Base-by-base conservation (phyloP, 2,113 vertebrate species). In the Daubentonia madagascariensis region DNA sequence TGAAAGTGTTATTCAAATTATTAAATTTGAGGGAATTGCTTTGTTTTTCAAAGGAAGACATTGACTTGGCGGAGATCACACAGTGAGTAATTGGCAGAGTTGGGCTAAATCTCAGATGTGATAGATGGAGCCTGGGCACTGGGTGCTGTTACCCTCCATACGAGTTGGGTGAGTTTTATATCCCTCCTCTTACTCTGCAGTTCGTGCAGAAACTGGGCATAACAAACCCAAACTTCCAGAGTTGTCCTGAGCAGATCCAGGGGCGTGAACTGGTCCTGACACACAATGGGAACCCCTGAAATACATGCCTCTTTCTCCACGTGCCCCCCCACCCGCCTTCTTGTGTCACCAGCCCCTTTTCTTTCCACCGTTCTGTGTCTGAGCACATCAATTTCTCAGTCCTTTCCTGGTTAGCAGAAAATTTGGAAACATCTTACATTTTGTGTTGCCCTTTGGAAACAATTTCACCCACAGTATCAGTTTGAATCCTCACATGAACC, bases 401-500 rank as follows among this genome's bases (percentile, higher is more conserved):
- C 11, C 22, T 79, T 93, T 78, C 22, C 8, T 52, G 32, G 72
- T 59, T 65, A 73, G 18, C 52, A 86, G 52, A 81, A 88, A 81
- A 61, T 67, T 78, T 43, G 92, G 67, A 50, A 50, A 59, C 18
- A 59, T 81, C 52, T 95, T 79, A 22, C 30, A 3, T 63, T 91
- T 70, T 73, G 45, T 52, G 18, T 89, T 70, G 54, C 67, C 67
- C 35, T 96, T 97, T 97, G 73, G 84, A 91, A 84, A 63, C 52
- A 59, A 40, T 73, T 91, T 67, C 37, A 35, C 59, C 23, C 20
- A 48, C 50, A 70, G 54, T 37, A 65, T 89, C 78, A 45, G 6
- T 93, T 79, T 94, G 65, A 81, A 86, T 86, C 35, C 20, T 79
- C 40, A 61, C 52, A 57, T 76, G 84, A 95, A 94, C 48, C 30